A percentile compares a stretch with the other conserved stretches of the same genome.
These are phyloP conservation scores for Micrasema minimum DNA, from an alignment of 1,140 invertebrate species.

Conservation along the genomic window DNA sequence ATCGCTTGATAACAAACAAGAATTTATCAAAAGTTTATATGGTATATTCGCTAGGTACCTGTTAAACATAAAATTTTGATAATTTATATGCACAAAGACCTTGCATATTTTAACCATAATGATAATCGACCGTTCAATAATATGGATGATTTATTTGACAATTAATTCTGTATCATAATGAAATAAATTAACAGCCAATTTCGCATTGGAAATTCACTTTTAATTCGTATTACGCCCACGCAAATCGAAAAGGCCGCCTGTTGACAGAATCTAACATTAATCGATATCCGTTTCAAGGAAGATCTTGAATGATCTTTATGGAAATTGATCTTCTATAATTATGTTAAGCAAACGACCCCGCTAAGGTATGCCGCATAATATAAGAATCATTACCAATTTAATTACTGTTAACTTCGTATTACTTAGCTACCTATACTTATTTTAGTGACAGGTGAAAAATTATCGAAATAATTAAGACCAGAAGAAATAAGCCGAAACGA, in stretches of 20 bases:
- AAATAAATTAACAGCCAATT: constrained; percentile 36
- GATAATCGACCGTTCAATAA: neutral
- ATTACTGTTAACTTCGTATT: constrained; percentile 12
- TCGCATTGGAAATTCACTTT: constrained; percentile 22
- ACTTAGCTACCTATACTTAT: constrained; percentile 14
- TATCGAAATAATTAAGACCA: constrained; percentile 19
- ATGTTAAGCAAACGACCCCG: neutral
- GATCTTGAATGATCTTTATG: constrained; percentile 29
- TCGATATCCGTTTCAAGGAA: constrained; percentile 28
- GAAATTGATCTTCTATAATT: constrained; percentile 19
- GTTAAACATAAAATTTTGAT: too few relatives aligned
- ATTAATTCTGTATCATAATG: constrained; percentile 15
- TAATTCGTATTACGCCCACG: constrained; percentile 23
- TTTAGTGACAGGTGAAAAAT: constrained; percentile 20
- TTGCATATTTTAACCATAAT: too few relatives aligned
- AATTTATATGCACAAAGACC: too few relatives aligned
- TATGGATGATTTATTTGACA: constrained; percentile 1
- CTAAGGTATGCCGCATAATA: constrained; percentile 12
- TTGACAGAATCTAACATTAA: constrained; percentile 23
- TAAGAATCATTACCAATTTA: constrained; percentile 26
- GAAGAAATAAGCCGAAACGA: constrained; percentile 12
- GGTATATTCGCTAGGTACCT: too few relatives aligned
- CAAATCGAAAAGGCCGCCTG: constrained; percentile 15
- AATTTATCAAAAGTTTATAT: too few relatives aligned
- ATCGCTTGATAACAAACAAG: too few relatives aligned